Evolutionary conservation across 2,797 vertebrate species (phyloP).

Genomic region (Sternarchorhynchus goeldii): DNA sequence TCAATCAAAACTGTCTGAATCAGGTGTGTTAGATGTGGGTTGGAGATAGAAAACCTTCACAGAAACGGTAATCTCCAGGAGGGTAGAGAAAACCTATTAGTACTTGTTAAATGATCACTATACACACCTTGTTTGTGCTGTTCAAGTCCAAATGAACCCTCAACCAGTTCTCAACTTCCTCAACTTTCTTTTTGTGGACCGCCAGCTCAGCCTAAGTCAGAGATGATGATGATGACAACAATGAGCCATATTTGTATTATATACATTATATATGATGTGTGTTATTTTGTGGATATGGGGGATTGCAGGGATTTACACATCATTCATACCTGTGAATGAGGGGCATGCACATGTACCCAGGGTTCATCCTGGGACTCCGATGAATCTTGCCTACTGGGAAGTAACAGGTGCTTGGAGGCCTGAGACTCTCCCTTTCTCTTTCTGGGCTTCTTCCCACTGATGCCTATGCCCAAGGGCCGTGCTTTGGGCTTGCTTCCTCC

Average conservation of each 20-base stretch:
- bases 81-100: neutral
- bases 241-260: too few relatives aligned
- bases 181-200: constrained; percentile 95
- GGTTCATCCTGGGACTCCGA: constrained; percentile 72
- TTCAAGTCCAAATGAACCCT: constrained; percentile 70
- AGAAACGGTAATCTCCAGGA: too few relatives aligned
- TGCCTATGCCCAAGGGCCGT: constrained; percentile 55
- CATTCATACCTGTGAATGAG: constrained; percentile 79
- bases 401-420: constrained; percentile 43
- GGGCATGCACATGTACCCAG: constrained; percentile 88
- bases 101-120: constrained; percentile 2
- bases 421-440: constrained; percentile 71
- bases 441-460: constrained; percentile 54
- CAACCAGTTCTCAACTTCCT: constrained; percentile 93
- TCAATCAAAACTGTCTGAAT: too few relatives aligned
- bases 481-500: constrained; percentile 61
- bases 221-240: neutral
- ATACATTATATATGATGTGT: too few relatives aligned
- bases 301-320: too few relatives aligned
- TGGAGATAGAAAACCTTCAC: too few relatives aligned
- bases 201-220: constrained; percentile 83
- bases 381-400: constrained; percentile 46
- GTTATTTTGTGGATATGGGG: neutral
- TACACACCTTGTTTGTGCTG: constrained; percentile 71
- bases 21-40: too few relatives aligned